Evolutionary conservation across 1,140 invertebrate genomes (phyloP), one percentile per base, ranked within the genome.

Genomic region (Phenacoccus solenopsis): DNA sequence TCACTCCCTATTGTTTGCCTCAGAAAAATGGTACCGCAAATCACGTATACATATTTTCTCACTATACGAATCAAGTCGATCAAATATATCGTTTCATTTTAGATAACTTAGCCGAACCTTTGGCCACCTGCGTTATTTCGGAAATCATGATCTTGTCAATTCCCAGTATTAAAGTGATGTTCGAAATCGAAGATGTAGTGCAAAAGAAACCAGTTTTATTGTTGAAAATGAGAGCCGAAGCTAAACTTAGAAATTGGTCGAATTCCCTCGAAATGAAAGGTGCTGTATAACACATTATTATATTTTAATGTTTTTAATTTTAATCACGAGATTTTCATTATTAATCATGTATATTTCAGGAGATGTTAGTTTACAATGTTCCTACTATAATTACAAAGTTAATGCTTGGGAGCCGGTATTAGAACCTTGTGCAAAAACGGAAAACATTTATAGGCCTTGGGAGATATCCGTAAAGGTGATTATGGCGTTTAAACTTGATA

Each of bases 321-420:
- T n/a, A n/a, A n/a, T n/a, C n/a, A n/a, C n/a, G n/a, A n/a, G n/a
- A n/a, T n/a, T n/a, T n/a, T n/a, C n/a, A n/a, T n/a, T n/a, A n/a
- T n/a, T 49, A 4, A 49, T 49, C 3, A 49, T 71, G 16, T 68
- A n/a, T n/a, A 68, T 70, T 73, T 56, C 30, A 75, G 75, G 82
- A 13, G 82, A 85, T 28, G 35, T 89, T 2, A 84, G 86, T 35
- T 71, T 90, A 1, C 85, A 90, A 76, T 84, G 87, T 1, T 86
- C 86, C 70, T 90, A 86, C 76, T 92, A 87, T 74, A 91, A 92
- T 77, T 84, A 88, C 70, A 83, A 84, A 69, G 76, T 86, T 13
- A 85, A 86, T 72, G 81, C 82, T 21, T 93, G 90, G 90, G 90
- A 93, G 76, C 90, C 90, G 0, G 75, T 93, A 0, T 79, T 93